Conservation (phyloP, 2,797 vertebrate species). For the Pachyuromys duprasi region DNA sequence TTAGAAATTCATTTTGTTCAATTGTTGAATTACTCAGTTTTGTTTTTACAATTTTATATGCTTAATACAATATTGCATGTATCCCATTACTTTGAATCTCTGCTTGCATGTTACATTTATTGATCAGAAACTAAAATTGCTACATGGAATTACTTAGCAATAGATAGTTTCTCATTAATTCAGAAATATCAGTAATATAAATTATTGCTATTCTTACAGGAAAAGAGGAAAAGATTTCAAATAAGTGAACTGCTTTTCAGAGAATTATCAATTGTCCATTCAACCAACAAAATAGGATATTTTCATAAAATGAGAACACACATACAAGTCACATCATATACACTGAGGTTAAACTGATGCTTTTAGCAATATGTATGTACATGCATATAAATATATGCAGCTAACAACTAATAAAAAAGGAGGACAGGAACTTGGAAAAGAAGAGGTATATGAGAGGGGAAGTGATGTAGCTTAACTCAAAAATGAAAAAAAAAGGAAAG, state of each 20-base stretch:
- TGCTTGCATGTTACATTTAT: neutral
- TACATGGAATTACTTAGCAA: constrained; percentile 53
- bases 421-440: too few relatives aligned
- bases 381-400: neutral
- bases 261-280: neutral
- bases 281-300: neutral
- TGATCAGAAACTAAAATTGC: constrained; percentile 8
- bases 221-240: constrained; percentile 24
- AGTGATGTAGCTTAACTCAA: neutral
- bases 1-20: constrained; percentile 30
- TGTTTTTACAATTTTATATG: neutral
- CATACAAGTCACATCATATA: neutral
- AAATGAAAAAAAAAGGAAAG: too few relatives aligned
- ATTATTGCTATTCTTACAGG: neutral
- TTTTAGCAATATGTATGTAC: too few relatives aligned
- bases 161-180: constrained; percentile 3
- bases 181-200: constrained; percentile 24
- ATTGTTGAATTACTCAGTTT: neutral
- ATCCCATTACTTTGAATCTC: constrained; percentile 13
- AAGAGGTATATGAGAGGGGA: neutral
- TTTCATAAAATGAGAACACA: constrained; percentile 11
- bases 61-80: constrained; percentile 4
- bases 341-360: neutral
- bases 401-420: neutral
- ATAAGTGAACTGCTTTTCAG: neutral